Conservation (phyloP, 1,140 invertebrate species). For the Heliothis virescens region DNA sequence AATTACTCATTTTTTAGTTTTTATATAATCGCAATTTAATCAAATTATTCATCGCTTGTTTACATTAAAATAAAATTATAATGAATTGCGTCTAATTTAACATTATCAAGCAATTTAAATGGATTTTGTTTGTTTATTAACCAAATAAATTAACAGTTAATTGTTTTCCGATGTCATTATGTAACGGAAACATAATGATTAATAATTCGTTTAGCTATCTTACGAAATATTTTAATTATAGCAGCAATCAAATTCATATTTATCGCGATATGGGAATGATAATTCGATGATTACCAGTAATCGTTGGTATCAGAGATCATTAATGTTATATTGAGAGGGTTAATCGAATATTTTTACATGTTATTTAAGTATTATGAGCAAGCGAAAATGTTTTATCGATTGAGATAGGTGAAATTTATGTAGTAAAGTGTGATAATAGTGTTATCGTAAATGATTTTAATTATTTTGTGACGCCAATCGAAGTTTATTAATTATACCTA, state of each 20-base stretch:
- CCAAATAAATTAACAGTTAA: not conserved
- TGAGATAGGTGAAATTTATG: slow-evolving; percentile 36
- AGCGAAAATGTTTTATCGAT: slow-evolving; percentile 20
- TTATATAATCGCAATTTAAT: no score
- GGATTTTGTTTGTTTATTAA: slow-evolving; percentile 5
- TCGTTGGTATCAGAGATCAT: slow-evolving; percentile 34
- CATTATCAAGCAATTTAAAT: slow-evolving; percentile 9
- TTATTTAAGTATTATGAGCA: slow-evolving; percentile 40
- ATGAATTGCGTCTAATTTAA: not conserved
- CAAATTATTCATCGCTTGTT: no score
- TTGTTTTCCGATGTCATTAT: slow-evolving; percentile 25
- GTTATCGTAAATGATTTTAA: slow-evolving; percentile 36
- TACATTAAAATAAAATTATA: no score
- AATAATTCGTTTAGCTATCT: slow-evolving; percentile 20
- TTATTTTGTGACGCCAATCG: slow-evolving; percentile 29
- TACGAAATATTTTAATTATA: slow-evolving; percentile 40
- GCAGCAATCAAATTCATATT: slow-evolving; percentile 39
- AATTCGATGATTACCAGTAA: slow-evolving; percentile 37
- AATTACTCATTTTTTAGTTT: no score
- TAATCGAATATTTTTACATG: slow-evolving; percentile 45
- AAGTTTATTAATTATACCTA: slow-evolving; percentile 37
- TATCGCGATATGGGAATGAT: slow-evolving; percentile 39
- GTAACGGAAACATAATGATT: slow-evolving; percentile 1
- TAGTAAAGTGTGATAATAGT: slow-evolving; percentile 18
- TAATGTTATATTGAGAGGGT: slow-evolving; percentile 33